Percentiles rank a stretch among this genome's conserved stretches.
Evolutionary conservation across 2,797 vertebrate genomes (phyloP).

Genomic region (Neomorphus geoffroyi): DNA sequence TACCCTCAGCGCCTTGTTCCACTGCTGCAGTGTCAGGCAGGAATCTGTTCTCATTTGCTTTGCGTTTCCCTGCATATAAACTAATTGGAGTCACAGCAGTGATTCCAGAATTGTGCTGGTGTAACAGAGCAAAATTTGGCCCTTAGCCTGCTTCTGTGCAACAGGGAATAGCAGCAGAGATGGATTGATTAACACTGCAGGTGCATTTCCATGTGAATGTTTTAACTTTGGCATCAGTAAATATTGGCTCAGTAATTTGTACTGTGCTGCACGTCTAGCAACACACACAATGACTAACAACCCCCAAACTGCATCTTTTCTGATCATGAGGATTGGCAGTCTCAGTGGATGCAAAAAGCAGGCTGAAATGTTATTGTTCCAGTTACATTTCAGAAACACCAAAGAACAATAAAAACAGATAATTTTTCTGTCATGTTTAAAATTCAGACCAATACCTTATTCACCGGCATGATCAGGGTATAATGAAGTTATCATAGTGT

Average conservation of each 20-base stretch:
- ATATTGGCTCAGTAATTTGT: background rate
- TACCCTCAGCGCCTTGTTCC: background rate
- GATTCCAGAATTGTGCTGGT: background rate
- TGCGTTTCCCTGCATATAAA: background rate
- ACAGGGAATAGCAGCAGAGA: background rate
- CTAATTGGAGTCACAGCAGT: background rate
- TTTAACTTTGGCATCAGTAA: slow-evolving; percentile 40
- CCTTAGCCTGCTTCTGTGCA: background rate
- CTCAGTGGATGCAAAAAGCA: background rate
- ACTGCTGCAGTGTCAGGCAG: background rate
- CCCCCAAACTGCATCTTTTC: background rate
- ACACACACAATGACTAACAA: slow-evolving; percentile 1
- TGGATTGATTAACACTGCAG: slow-evolving; percentile 55
- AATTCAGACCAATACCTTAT: slow-evolving; percentile 49
- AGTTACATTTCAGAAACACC: slow-evolving; percentile 20
- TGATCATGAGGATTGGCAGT: slow-evolving; percentile 39
- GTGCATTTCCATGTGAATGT: slow-evolving; percentile 32
- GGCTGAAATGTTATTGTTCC: slow-evolving; percentile 18
- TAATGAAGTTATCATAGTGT: slow-evolving; percentile 69
- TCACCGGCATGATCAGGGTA: slow-evolving; percentile 50
- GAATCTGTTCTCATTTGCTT: slow-evolving; percentile 13
- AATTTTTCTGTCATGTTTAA: slow-evolving; percentile 58
- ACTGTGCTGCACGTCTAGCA: background rate
- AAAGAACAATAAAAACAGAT: slow-evolving; percentile 50
- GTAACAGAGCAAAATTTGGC: slow-evolving; percentile 21